A percentile compares a stretch with the other conserved stretches of the same genome.
Evolutionary conservation across 2,797 vertebrate genomes (phyloP).

Genomic region (Ptychadena robeensis): DNA sequence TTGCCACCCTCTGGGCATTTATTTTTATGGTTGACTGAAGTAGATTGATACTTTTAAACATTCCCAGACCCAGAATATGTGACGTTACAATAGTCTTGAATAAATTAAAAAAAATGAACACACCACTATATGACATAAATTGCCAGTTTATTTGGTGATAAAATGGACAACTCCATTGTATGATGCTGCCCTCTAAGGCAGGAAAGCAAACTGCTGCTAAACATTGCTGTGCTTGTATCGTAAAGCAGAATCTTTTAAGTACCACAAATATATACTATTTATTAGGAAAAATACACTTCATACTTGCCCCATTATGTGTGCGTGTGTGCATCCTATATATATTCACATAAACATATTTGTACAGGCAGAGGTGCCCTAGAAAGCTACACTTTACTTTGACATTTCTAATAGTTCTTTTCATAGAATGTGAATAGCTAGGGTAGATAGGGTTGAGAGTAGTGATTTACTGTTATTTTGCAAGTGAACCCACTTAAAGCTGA

Average conservation of each 20-base stretch:
- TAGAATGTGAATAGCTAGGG: no score
- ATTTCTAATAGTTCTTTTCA: no score
- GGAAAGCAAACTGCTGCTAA: conserved; percentile 1
- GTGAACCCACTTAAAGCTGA: no score
- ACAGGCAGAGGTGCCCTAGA: no score
- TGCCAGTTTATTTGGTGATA: neutral
- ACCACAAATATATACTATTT: neutral
- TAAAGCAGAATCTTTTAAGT: neutral
- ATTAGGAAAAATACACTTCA: neutral
- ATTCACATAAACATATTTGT: no score
- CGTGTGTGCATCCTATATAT: neutral
- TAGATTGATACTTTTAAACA: neutral
- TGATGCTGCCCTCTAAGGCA: conserved; percentile 13
- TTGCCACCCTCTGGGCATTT: no score
- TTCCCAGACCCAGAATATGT: no score
- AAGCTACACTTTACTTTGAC: no score
- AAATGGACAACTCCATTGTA: neutral
- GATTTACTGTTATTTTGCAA: no score
- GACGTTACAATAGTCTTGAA: neutral
- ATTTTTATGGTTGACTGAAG: no score
- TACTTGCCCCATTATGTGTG: neutral
- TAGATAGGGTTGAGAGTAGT: no score
- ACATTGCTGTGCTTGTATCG: neutral
- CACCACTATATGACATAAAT: neutral
- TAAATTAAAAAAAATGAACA: neutral